A percentile compares a stretch with the other conserved stretches of the same genome.
Conservation (phyloP, 2,113 vertebrate genomes). For the Melanostigma gelatinosum region DNA sequence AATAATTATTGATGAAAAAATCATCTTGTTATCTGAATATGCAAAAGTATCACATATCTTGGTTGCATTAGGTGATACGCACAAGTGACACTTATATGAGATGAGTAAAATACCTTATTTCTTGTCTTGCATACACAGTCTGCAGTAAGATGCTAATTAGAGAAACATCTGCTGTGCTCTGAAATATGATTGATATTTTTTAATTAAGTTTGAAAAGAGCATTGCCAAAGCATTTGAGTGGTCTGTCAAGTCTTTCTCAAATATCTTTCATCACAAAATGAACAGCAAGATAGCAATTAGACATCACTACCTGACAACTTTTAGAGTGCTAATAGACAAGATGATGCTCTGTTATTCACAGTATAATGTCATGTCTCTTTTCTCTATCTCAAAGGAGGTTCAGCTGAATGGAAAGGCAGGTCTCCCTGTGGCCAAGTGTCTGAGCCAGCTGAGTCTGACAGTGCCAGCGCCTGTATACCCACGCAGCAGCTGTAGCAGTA, state of each 20-base stretch:
- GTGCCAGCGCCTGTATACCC: slow-evolving; percentile 81
- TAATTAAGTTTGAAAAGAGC: slow-evolving; percentile 22
- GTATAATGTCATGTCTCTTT: neutral
- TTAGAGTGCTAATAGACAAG: neutral
- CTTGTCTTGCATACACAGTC: neutral
- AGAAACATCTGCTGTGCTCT: slow-evolving; percentile 35
- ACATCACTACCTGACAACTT: neutral
- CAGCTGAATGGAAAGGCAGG: slow-evolving; percentile 85
- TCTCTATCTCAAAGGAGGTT: slow-evolving; percentile 78
- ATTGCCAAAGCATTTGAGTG: neutral
- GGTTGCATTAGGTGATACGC: slow-evolving; percentile 25
- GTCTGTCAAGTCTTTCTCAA: slow-evolving; percentile 21
- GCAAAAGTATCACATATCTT: neutral
- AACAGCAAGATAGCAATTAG: slow-evolving; percentile 39
- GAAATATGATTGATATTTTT: slow-evolving; percentile 25
- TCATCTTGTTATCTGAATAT: slow-evolving; percentile 19
- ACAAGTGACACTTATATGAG: slow-evolving; percentile 10
- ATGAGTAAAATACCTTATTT: slow-evolving; percentile 24
- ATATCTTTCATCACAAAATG: slow-evolving; percentile 21
- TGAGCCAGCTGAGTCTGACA: slow-evolving; percentile 84
- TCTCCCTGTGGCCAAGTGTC: slow-evolving; percentile 82
- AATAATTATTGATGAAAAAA: slow-evolving; percentile 26
- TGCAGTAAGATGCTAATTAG: slow-evolving; percentile 27
- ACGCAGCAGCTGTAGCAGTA: slow-evolving; percentile 92
- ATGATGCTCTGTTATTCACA: neutral